Base-by-base conservation (phyloP, 2,888 invertebrate species). In the Epistrophella euchroma region DNA sequence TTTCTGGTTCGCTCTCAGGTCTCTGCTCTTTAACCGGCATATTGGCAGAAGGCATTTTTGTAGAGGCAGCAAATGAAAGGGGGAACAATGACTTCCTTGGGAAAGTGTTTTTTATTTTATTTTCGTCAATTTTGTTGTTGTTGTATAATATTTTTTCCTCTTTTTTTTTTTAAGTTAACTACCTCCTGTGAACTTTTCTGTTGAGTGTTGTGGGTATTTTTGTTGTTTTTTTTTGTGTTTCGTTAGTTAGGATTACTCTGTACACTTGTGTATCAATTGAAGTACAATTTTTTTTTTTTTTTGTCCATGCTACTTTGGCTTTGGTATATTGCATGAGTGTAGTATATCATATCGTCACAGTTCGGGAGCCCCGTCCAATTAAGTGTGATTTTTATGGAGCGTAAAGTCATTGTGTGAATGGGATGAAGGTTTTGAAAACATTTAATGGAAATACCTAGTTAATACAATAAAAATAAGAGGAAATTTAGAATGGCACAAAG, bases 351-450 rank as follows among this genome's bases (percentile, higher is more conserved):
- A 81, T 50, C 84, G 75, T 84, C 79, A 75, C 79, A 84, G 79
- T 58, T 84, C 74, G 71, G 47, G 58, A 66, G 47, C 47, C 32
- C 50, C 71, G 72, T 79, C 75, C 75, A 79, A 75, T 84, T 79
- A 79, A 75, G 79, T 79, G 84, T 75, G 84, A 84, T 84, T 84
- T 84, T 84, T 84, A 84, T 84, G 84, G 50, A 79, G 84, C 84
- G 84, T 74, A 75, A 84, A 84, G 79, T 75, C 64, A 72, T 79
- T 79, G 50, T 40, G 40, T 74, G 78, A 73, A 73, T 66, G 40
- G 52, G 17, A 50, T 55, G 56, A 66, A 47, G 17, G 45, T 66
- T 47, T 66, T 66, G 32, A 19, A 66, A 62, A 56, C 74, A 70
- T 50, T 74, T 70, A 83, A 78, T 68, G 62, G 73, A 78, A 78